A percentile compares a stretch with the other conserved stretches of the same genome.
phyloP scores from a whole-genome alignment of 2,113 vertebrate species.

The Odobenus rosmarus region DNA sequence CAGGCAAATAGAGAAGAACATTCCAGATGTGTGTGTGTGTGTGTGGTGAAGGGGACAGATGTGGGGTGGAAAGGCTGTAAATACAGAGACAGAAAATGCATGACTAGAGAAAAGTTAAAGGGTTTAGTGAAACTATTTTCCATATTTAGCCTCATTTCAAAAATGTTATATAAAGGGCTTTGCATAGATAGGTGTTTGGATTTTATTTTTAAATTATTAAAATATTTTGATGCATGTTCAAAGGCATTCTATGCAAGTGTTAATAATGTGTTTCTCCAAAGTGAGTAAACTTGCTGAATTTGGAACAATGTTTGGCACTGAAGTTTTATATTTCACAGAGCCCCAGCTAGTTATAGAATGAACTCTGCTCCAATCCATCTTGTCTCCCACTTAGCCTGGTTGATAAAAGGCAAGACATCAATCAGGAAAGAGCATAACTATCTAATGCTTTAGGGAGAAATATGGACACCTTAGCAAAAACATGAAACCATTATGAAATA shows the following conservation, averaged over 20 bases:
- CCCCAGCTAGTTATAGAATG: constrained; percentile 48
- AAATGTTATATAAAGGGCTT: background rate
- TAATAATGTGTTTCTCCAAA: constrained; percentile 11
- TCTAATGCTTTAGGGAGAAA: constrained; percentile 66
- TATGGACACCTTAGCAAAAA: constrained; percentile 69
- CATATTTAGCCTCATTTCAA: background rate
- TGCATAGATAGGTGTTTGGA: background rate
- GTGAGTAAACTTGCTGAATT: constrained; percentile 13
- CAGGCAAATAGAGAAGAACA: background rate
- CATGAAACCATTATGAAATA: constrained; percentile 68
- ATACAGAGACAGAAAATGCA: background rate
- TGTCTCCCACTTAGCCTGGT: constrained; percentile 55
- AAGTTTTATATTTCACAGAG: background rate
- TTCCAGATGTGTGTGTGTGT: background rate
- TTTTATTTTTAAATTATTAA: constrained; percentile 31
- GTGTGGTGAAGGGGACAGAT: background rate
- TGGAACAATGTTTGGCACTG: background rate
- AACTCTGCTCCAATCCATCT: constrained; percentile 64
- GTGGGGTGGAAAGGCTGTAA: background rate
- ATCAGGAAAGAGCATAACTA: constrained; percentile 65
- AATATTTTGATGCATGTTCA: background rate
- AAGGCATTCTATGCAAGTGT: background rate
- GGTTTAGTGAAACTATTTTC: background rate
- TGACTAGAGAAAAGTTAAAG: background rate
- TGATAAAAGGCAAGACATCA: constrained; percentile 73